These are phyloP conservation scores for Indri indri DNA, from an alignment of 2,113 vertebrate genomes.

Conservation along the genomic window DNA sequence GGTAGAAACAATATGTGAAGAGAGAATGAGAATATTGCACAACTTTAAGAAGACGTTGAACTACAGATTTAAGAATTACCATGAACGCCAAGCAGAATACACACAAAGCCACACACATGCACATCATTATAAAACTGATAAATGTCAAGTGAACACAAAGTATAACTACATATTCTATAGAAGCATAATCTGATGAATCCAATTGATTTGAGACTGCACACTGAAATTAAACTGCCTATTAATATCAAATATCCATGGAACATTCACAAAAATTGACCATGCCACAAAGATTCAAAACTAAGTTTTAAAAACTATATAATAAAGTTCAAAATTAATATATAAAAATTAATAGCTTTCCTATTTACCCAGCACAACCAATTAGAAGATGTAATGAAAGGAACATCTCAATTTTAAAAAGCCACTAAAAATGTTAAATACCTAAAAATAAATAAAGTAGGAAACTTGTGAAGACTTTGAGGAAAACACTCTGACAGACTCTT, in stretches of 20 bases:
- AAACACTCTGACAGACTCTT: neutral
- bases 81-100: neutral
- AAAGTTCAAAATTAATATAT: neutral
- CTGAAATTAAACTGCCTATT: too few species aligned
- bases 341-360: neutral
- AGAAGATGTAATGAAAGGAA: neutral
- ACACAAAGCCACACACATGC: neutral
- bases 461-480: neutral
- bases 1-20: too few species aligned
- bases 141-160: too few species aligned
- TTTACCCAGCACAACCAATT: neutral
- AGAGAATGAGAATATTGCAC: neutral
- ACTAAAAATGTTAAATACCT: neutral
- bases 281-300: too few species aligned
- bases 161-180: too few species aligned
- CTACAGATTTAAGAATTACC: neutral
- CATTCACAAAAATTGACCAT: too few species aligned
- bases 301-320: too few species aligned
- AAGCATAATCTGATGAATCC: too few species aligned
- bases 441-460: neutral
- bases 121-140: neutral
- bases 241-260: too few species aligned
- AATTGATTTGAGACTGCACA: too few species aligned
- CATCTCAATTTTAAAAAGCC: neutral
- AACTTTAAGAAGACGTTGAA: neutral